Percentiles rank a stretch among this genome's conserved stretches.
These are phyloP conservation scores for Philotrypesis tridentata DNA, from an alignment of 1,140 invertebrate genomes.

Conservation along the genomic window DNA sequence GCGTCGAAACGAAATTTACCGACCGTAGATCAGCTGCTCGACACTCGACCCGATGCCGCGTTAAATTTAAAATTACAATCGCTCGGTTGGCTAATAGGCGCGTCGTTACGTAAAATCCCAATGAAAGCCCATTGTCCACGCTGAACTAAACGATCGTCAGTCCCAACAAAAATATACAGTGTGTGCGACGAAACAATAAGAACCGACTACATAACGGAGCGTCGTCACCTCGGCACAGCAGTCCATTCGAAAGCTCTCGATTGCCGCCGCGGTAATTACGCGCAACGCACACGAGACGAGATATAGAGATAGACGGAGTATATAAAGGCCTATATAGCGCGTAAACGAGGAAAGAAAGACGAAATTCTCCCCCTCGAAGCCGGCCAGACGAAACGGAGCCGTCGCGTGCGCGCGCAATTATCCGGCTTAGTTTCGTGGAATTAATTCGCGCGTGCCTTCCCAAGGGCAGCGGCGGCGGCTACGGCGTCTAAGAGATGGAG, in stretches of 20 bases:
- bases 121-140: not conserved
- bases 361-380: conserved; percentile 17
- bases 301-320: too few species aligned
- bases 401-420: conserved; percentile 62
- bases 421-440: conserved; percentile 59
- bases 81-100: not conserved
- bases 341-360: not conserved
- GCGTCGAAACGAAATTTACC: not conserved
- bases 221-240: not conserved
- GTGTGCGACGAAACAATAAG: not conserved
- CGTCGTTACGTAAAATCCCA: not conserved
- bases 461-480: not conserved
- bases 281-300: not conserved
- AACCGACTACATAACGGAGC: not conserved
- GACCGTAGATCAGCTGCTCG: not conserved
- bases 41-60: not conserved
- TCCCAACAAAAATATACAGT: not conserved
- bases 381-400: conserved; percentile 46
- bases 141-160: not conserved
- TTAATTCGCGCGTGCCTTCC: conserved; percentile 53
- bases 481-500: not conserved
- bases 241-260: not conserved
- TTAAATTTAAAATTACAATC: not conserved
- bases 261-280: not conserved
- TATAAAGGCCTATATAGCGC: too few species aligned